These are phyloP conservation scores for Euphydryas editha DNA, from an alignment of 2,888 invertebrate genomes.

Conservation along the genomic window DNA sequence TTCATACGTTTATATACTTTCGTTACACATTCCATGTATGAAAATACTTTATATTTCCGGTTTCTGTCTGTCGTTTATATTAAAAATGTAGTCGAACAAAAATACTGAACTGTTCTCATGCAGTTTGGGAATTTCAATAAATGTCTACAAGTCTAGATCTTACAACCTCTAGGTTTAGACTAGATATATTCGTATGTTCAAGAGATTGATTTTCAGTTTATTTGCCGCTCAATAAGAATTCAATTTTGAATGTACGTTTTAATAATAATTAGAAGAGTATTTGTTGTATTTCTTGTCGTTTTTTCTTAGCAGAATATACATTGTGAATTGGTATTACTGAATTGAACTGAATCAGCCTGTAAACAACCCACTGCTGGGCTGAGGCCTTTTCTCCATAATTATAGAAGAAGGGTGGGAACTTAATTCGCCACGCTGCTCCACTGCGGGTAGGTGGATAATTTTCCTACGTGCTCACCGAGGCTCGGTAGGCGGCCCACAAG, in stretches of 20 bases:
- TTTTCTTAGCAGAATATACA: not conserved
- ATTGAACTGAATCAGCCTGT: too few species aligned
- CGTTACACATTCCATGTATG: not conserved
- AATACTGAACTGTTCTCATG: constrained; percentile 13
- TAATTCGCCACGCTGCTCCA: too few species aligned
- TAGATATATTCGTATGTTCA: not conserved
- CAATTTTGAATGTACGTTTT: too few species aligned
- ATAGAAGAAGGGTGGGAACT: too few species aligned
- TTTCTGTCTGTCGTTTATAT: constrained; percentile 25
- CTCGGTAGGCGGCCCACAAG: too few species aligned
- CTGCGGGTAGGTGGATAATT: too few species aligned
- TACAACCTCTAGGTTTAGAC: constrained; percentile 3
- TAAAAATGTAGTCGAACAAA: constrained; percentile 29
- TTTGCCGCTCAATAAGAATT: not conserved
- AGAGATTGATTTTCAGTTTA: not conserved
- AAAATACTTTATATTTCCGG: constrained; percentile 4
- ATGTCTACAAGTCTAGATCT: constrained; percentile 27
- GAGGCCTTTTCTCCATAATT: too few species aligned
- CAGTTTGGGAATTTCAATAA: constrained; percentile 37
- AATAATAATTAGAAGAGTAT: not conserved
- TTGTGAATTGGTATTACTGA: too few species aligned
- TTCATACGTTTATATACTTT: not conserved
- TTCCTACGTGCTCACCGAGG: too few species aligned
- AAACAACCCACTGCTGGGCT: too few species aligned
- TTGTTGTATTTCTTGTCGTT: not conserved